Evolutionary conservation across 2,113 vertebrate genomes (phyloP).

Genomic region (Notothenia coriiceps): DNA sequence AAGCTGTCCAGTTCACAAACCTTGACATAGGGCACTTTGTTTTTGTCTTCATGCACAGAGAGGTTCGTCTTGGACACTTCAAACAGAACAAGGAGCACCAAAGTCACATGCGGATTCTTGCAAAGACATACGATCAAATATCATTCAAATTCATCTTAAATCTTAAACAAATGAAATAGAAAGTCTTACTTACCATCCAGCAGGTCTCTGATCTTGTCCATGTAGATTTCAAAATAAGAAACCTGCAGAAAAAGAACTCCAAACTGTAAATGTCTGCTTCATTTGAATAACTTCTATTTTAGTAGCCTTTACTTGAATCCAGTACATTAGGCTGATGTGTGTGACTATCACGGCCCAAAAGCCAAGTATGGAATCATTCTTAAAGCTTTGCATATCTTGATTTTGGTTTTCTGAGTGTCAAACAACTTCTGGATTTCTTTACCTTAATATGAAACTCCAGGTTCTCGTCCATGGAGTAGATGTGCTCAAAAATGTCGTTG

Average conservation of each 20-base stretch:
- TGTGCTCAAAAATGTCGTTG: conserved; percentile 95
- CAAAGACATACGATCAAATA: background rate
- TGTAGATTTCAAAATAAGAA: conserved; percentile 97
- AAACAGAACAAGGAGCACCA: conserved; percentile 12
- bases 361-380: too few relatives aligned
- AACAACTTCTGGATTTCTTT: background rate
- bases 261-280: background rate
- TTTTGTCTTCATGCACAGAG: conserved; percentile 98
- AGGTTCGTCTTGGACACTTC: conserved; percentile 97
- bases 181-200: conserved; percentile 88
- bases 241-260: conserved; percentile 86
- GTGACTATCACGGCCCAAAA: too few relatives aligned
- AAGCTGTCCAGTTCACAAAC: conserved; percentile 65
- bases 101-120: background rate
- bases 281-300: background rate
- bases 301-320: too few relatives aligned
- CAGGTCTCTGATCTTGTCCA: conserved; percentile 97
- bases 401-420: too few relatives aligned
- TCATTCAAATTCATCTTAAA: background rate
- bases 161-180: too few relatives aligned
- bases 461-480: conserved; percentile 98
- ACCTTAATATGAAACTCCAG: conserved; percentile 97
- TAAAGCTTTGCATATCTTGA: too few relatives aligned
- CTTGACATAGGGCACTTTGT: conserved; percentile 97
- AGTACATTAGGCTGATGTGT: too few relatives aligned